Conservation (phyloP, 2,797 vertebrate species). For the Dromococcyx pavoninus region DNA sequence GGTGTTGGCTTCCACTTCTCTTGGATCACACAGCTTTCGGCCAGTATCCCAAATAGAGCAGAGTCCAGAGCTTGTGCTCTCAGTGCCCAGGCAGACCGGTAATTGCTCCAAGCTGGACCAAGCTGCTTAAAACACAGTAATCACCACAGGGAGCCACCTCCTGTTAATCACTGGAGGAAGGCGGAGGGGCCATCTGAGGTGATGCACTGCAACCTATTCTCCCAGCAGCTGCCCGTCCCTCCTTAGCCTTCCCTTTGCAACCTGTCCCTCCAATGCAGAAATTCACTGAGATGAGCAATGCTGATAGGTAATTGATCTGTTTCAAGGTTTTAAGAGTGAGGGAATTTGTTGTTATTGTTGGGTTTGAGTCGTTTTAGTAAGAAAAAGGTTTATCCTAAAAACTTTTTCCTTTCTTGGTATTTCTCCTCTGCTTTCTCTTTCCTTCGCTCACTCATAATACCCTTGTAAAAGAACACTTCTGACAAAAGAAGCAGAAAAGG, state of each 20-base stretch:
- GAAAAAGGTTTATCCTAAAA: not conserved
- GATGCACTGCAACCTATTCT: not conserved
- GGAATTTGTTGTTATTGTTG: not conserved
- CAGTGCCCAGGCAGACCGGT: not conserved
- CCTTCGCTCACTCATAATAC: not conserved
- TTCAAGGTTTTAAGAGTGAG: not conserved
- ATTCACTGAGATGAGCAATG: not conserved
- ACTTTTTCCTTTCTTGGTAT: not conserved
- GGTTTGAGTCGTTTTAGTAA: not conserved
- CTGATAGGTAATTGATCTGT: rapidly evolving
- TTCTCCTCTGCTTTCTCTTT: not conserved
- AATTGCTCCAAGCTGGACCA: conserved; percentile 49
- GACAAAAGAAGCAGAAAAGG: not conserved
- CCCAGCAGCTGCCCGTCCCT: not conserved
- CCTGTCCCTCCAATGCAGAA: not conserved
- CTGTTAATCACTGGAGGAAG: conserved; percentile 10
- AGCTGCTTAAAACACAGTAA: conserved; percentile 54
- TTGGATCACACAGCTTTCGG: not conserved
- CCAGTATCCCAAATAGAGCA: not conserved
- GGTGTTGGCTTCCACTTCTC: not conserved
- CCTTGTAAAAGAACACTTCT: not conserved
- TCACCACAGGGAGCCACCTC: conserved; percentile 10
- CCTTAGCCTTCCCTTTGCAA: not conserved
- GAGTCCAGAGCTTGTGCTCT: not conserved
- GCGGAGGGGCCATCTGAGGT: not conserved